Conservation (phyloP, 2,888 invertebrate genomes). For the Minunthozetes semirufus region DNA sequence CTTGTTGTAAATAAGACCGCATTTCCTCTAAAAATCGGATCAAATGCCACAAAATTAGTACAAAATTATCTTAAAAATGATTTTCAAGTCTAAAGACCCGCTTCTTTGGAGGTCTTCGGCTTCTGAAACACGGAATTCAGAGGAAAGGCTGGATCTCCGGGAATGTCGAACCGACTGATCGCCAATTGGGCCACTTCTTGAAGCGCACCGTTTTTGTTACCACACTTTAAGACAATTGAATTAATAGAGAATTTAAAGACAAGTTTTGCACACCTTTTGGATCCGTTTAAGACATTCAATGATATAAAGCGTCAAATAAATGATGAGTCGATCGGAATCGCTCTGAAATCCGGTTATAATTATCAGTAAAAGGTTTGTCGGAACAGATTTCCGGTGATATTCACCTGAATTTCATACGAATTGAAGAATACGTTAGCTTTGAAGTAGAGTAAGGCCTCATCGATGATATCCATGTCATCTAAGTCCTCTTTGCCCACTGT, state of each 20-base stretch:
- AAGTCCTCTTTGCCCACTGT: slow-evolving; percentile 31
- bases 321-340: slow-evolving; percentile 90
- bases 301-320: slow-evolving; percentile 93
- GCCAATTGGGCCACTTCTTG: slow-evolving; percentile 96
- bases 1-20: slow-evolving; percentile 84
- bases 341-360: slow-evolving; percentile 58
- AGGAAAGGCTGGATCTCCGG: slow-evolving; percentile 79
- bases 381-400: background rate
- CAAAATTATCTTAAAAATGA: no score
- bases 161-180: slow-evolving; percentile 67
- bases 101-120: slow-evolving; percentile 68
- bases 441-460: slow-evolving; percentile 93
- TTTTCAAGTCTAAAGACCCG: no score
- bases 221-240: slow-evolving; percentile 55
- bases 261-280: slow-evolving; percentile 55
- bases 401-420: slow-evolving; percentile 78
- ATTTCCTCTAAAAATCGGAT: slow-evolving; percentile 80
- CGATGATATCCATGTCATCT: slow-evolving; percentile 61
- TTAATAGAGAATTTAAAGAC: background rate
- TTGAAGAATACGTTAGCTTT: slow-evolving; percentile 99
- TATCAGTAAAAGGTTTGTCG: background rate
- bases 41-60: no score
- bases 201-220: slow-evolving; percentile 71
- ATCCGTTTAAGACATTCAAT: slow-evolving; percentile 93
- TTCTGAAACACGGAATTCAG: slow-evolving; percentile 92